Evolutionary conservation across 2,888 invertebrate genomes (phyloP), one percentile per base, ranked within the genome.

Genomic region (Falcaria lacertinaria): DNA sequence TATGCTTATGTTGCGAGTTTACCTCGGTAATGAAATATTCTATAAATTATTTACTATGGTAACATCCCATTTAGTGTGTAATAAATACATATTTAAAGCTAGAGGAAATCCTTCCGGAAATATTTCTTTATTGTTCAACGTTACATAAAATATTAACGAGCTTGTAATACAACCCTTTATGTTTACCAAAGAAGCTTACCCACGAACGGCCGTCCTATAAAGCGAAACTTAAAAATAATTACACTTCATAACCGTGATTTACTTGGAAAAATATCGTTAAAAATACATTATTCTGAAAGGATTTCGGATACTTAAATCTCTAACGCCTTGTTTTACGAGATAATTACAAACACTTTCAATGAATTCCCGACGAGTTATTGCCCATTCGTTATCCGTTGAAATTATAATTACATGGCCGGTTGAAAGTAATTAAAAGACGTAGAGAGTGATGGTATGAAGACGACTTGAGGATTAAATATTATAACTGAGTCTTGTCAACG

Each of bases 181-280:
- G 28, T 28, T 28, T 11, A 11, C 28, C 11, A 28, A 28, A 28
- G 11, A 28, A 28, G 28, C 28, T 28, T 28, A 28, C 28, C 28
- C 28, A 11, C 8, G 11, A 7, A 11, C 28, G 11, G 11, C 8
- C 11, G 11, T 28, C 15, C 15, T 5, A 35, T 25, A 37, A 22
- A 14, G 15, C 37, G 7, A 22, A 37, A 17, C 8, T 11, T 25
- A 25, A 15, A 25, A 14, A 39, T 39, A 16, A 39, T 33, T 36
- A 40, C 39, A 33, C 40, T 38, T 41, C 17, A 37, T 44, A 41
- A 33, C 34, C 35, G 33, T n/a, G 34, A 37, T 16, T 40, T 41
- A 37, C 37, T 37, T 6, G 14, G 37, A 42, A 52, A 52, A 55
- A 48, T 48, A 45, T 54, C 42, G 36, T 53, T 50, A 50, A 56